Base-by-base conservation (phyloP, 2,888 invertebrate species). In the Xestia c-nigrum region DNA sequence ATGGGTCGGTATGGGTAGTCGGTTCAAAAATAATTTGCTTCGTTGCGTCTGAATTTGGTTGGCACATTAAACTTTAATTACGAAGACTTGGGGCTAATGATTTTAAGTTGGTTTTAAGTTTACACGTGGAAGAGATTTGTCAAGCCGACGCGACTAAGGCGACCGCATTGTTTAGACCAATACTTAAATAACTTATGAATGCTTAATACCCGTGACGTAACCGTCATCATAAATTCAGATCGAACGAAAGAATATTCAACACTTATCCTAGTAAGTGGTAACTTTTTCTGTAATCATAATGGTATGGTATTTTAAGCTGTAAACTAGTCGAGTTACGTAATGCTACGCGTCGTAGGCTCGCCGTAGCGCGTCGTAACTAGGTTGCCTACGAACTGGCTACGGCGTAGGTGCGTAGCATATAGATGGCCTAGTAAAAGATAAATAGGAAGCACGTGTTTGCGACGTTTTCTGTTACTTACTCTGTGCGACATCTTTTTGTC, bases 21-120 rank as follows among this genome's bases (percentile, higher is more conserved):
- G 69, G 71, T 73, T 76, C 69, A 74, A 81, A 82, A 76, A 83
- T 84, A 85, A 76, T 55, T 73, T 40, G 24, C 19, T 64, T 61
- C 63, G 57, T 40, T 57, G 10, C 5, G 21, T 12, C 47, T 10
- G n/a, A 46, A 63, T 63, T 61, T 72, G 31, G 50, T 63, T 50
- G 4, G 3, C 1, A 1, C 6, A 2, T 72, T 74, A 50, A 50
- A 52, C 9, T 52, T 59, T 43, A 24, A 59, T 40, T 72, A 64
- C 3, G 16, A 10, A 46, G 50, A 59, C 47, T 46, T 57, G 19
- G 7, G 19, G 5, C 12, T 50, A 57, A 57, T 19, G 57, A 21
- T 59, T 57, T 21, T 31, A 80, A 78, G 46, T 79, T 47, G 5
- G 46, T 31, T 57, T 57, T 65, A 78, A 74, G 66, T 67, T 55